These are phyloP conservation scores for Enteromius anoplus DNA, from an alignment of 2,797 vertebrate species.

Conservation along the genomic window DNA sequence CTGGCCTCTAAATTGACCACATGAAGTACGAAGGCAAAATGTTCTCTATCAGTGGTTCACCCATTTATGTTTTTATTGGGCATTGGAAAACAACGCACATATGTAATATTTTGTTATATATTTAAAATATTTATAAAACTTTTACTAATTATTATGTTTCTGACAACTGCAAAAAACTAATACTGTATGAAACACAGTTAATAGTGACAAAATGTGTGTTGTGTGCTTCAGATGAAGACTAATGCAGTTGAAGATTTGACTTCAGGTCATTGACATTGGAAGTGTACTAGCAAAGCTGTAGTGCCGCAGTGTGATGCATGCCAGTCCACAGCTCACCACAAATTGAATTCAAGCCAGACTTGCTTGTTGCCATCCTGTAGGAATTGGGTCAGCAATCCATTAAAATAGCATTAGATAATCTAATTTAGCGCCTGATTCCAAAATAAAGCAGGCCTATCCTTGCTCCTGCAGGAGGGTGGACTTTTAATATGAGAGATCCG, in stretches of 20 bases:
- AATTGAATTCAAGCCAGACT: constrained; percentile 88
- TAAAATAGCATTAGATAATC: constrained; percentile 99
- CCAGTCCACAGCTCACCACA: constrained; percentile 66
- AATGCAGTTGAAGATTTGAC: constrained; percentile 29
- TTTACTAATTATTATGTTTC: constrained; percentile 12
- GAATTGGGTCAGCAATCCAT: constrained; percentile 98
- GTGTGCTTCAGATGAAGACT: constrained; percentile 5
- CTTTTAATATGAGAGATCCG: constrained; percentile 35
- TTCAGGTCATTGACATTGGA: constrained; percentile 35
- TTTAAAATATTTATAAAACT: constrained; percentile 10
- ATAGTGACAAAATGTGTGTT: background rate
- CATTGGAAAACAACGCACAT: constrained; percentile 9
- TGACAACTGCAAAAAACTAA: constrained; percentile 2
- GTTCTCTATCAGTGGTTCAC: constrained; percentile 2
- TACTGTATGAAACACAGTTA: background rate
- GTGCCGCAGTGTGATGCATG: constrained; percentile 23
- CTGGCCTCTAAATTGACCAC: constrained; percentile 72
- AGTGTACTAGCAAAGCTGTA: constrained; percentile 37
- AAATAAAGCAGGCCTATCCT: constrained; percentile 89
- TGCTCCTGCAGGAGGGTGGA: constrained; percentile 68
- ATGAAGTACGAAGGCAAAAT: constrained; percentile 60
- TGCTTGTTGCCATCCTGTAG: constrained; percentile 88
- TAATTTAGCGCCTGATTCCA: constrained; percentile 97
- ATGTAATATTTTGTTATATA: background rate
- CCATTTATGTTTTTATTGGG: background rate